Evolutionary conservation across 2,888 invertebrate genomes (phyloP), one percentile per base, ranked within the genome.

Genomic region (Resseliella maxima): DNA sequence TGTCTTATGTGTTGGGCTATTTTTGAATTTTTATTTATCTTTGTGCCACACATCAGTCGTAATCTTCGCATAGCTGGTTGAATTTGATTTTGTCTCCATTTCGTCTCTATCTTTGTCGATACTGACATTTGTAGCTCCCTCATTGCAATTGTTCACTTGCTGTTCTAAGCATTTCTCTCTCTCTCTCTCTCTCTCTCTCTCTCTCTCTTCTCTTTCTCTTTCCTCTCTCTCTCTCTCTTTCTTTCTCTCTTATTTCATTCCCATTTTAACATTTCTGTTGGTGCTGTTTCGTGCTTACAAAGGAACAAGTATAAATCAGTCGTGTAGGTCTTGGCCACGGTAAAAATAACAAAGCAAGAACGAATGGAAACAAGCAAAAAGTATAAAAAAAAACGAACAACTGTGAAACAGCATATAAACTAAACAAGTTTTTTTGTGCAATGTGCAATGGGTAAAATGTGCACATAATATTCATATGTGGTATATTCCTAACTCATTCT

Each of bases 321-420:
- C 83, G 83, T 38, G 83, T 83, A 83, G 83, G 83, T 83, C 83
- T 83, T 83, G 83, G 83, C 83, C 83, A 83, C 38, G 36, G 72
- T 31, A 72, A 72, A 72, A 31, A 72, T 72, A 72, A 72, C 72
- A 72, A 72, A 72, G 35, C 72, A 27, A 15, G 72, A 72, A 72
- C 31, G 2, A 50, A 18, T 15, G 21, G 15, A 72, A 72, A 31
- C 15, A 59, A 24, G 24, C 24, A 24, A 59, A 59, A 59, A 41
- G 12, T 59, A 24, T 24, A 59, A 24, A 59, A 59, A 59, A 50
- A 6, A 18, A 50, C 21, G 21, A 50, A 50, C 6, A 59, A n/a
- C 2, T 72, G 31, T 72, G 15, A 27, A 72, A 31, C 72, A 72
- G 8, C 72, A 72, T 35, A 72, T 35, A 72, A 72, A 72, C 72